Evolutionary conservation across 2,888 invertebrate genomes (phyloP).

Genomic region (Biston stratarius): DNA sequence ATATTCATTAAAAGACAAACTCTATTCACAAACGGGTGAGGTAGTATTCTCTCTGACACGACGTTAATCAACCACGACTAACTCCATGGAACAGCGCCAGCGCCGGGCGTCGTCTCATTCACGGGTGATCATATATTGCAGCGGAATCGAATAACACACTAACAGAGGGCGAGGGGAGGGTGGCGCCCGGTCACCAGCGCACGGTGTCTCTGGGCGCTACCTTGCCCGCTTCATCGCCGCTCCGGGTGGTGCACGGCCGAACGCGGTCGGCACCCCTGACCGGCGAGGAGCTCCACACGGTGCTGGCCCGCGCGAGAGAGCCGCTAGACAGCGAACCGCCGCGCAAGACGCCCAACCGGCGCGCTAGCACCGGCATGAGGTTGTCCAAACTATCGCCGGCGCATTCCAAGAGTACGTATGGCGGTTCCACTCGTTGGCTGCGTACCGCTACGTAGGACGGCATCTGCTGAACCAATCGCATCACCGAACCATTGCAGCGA

Average conservation of each 20-base stretch:
- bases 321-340: conserved; percentile 80
- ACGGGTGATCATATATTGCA: conserved; percentile 53
- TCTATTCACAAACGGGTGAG: neutral
- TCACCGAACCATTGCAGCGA: too few relatives aligned
- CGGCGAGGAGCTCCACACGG: conserved; percentile 79
- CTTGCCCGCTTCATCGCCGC: conserved; percentile 60
- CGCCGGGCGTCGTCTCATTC: neutral
- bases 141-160: conserved; percentile 82
- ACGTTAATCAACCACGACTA: neutral
- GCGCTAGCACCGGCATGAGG: conserved; percentile 80
- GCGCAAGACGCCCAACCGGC: conserved; percentile 66
- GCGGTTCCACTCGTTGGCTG: conserved; percentile 21
- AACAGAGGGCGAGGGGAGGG: conserved; percentile 68
- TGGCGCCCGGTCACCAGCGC: conserved; percentile 62
- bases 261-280: conserved; percentile 90
- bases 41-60: neutral
- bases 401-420: conserved; percentile 83
- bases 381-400: conserved; percentile 80
- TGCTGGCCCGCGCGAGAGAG: conserved; percentile 79
- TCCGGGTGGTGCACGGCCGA: conserved; percentile 87
- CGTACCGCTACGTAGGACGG: conserved; percentile 27
- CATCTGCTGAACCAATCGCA: neutral
- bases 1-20: neutral
- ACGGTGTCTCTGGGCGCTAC: conserved; percentile 74
- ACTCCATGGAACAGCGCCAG: neutral